These are phyloP conservation scores for Leptoteleia sp. DNA, from an alignment of 1,140 invertebrate species.

Conservation along the genomic window DNA sequence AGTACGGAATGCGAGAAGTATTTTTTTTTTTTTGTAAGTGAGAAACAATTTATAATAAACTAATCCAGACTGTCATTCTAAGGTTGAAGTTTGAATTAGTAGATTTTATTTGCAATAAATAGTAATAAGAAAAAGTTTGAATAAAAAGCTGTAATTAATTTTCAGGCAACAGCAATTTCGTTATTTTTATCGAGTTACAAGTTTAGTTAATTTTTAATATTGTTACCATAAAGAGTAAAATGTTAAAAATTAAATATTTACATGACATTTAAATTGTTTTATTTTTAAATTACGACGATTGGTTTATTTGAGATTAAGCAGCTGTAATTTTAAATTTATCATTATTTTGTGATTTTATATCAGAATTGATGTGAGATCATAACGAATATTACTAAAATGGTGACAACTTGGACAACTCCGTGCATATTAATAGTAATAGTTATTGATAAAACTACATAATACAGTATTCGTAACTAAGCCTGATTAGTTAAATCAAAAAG, in stretches of 20 bases:
- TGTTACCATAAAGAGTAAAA: slow-evolving; percentile 19
- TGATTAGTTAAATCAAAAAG: slow-evolving; percentile 31
- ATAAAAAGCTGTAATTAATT: no score
- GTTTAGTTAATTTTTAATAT: neutral
- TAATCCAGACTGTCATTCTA: no score
- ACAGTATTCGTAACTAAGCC: slow-evolving; percentile 26
- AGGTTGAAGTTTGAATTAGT: no score
- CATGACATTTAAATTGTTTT: slow-evolving; percentile 5
- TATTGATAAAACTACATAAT: slow-evolving; percentile 40
- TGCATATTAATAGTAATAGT: slow-evolving; percentile 36
- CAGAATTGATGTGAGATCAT: slow-evolving; percentile 6
- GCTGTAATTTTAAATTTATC: no score
- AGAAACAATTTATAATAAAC: neutral
- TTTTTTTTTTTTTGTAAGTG: slow-evolving; percentile 17
- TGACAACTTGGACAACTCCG: slow-evolving; percentile 33
- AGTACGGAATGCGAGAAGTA: slow-evolving; percentile 8
- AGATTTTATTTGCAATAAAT: no score
- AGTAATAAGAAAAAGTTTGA: no score
- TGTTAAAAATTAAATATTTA: slow-evolving; percentile 3
- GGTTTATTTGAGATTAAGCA: no score
- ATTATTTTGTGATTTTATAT: slow-evolving; percentile 7
- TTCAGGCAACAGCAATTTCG: no score
- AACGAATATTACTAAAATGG: slow-evolving; percentile 13
- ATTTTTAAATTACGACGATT: neutral
- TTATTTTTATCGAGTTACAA: no score